Percentiles rank a stretch among this genome's conserved stretches.
Evolutionary conservation across 2,888 invertebrate genomes (phyloP).

Genomic region (Conchocele bisecta): DNA sequence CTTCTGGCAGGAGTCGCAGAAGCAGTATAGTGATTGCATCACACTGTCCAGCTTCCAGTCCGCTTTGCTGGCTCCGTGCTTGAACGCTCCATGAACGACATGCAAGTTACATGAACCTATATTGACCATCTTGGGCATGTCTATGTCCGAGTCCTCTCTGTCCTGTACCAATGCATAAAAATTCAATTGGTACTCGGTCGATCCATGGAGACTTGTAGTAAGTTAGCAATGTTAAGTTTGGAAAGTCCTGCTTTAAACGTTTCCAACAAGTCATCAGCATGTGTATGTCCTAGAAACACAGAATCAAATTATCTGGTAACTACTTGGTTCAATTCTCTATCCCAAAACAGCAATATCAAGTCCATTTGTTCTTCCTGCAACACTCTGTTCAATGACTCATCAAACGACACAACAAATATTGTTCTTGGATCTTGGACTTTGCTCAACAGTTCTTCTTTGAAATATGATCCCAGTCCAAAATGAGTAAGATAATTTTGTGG

Average conservation of each 20-base stretch:
- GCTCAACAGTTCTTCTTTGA: no score
- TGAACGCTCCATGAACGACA: conserved; percentile 55
- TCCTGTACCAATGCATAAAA: conserved; percentile 21
- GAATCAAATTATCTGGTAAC: conserved; percentile 24
- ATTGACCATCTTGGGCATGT: conserved; percentile 32
- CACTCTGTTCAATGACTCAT: conserved; percentile 42
- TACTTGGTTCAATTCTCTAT: conserved; percentile 10
- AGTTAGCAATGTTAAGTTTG: conserved; percentile 9
- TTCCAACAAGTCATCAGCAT: conserved; percentile 4
- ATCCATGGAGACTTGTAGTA: conserved; percentile 41
- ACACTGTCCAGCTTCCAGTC: conserved; percentile 57
- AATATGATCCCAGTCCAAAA: no score
- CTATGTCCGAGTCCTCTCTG: conserved; percentile 13
- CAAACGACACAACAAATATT: conserved; percentile 24
- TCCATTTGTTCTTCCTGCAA: conserved; percentile 56
- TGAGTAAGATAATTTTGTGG: conserved; percentile 15
- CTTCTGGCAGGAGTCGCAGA: conserved; percentile 72
- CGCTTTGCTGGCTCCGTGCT: conserved; percentile 29
- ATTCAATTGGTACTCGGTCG: conserved; percentile 40
- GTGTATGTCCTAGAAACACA: conserved; percentile 25
- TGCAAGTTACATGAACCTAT: conserved; percentile 59
- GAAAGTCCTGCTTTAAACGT: conserved; percentile 11
- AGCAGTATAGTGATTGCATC: conserved; percentile 65
- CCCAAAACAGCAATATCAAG: conserved; percentile 17
- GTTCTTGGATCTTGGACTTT: no score